Percentiles rank a stretch among this genome's conserved stretches.
Conservation (phyloP, 2,113 vertebrate species). For the Cavia porcellus region DNA sequence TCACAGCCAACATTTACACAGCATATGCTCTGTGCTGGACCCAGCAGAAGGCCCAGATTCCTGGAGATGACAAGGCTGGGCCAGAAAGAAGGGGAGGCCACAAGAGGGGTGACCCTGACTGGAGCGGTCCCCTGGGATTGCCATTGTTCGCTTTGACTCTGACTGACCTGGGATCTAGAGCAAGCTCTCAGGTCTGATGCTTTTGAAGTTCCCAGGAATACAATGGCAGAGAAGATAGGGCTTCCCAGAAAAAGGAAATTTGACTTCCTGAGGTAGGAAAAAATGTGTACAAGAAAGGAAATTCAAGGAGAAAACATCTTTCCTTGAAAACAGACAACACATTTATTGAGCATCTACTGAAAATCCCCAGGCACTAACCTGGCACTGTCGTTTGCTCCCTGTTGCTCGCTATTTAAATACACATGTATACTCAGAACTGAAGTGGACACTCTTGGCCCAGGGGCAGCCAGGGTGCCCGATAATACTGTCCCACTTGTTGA, state of each 20-base stretch:
- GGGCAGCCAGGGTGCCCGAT: background rate
- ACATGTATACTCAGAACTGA: background rate
- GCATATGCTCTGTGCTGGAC: background rate
- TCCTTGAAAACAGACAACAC: background rate
- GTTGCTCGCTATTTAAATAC: background rate
- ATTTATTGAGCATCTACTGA: background rate
- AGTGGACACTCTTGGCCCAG: background rate
- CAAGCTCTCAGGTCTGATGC: background rate
- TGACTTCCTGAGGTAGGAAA: slow-evolving; percentile 12
- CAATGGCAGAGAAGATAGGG: slow-evolving; percentile 31
- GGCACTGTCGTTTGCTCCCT: background rate
- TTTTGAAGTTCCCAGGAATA: slow-evolving; percentile 73
- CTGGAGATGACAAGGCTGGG: slow-evolving; percentile 28
- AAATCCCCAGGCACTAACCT: background rate
- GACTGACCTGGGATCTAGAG: background rate
- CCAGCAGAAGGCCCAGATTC: background rate
- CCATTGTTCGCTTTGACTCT: slow-evolving; percentile 61
- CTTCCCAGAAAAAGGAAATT: slow-evolving; percentile 56
- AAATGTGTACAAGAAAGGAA: background rate
- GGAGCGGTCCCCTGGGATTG: background rate
- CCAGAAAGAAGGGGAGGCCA: slow-evolving; percentile 64
- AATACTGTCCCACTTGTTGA: background rate
- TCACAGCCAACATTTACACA: slow-evolving; percentile 41
- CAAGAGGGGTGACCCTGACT: slow-evolving; percentile 14
- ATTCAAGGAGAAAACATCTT: background rate